Percentiles rank a stretch among this genome's conserved stretches.
Evolutionary conservation across 92 coral and sea anemone genomes (phyloP).

Genomic region (Ricordea florida): DNA sequence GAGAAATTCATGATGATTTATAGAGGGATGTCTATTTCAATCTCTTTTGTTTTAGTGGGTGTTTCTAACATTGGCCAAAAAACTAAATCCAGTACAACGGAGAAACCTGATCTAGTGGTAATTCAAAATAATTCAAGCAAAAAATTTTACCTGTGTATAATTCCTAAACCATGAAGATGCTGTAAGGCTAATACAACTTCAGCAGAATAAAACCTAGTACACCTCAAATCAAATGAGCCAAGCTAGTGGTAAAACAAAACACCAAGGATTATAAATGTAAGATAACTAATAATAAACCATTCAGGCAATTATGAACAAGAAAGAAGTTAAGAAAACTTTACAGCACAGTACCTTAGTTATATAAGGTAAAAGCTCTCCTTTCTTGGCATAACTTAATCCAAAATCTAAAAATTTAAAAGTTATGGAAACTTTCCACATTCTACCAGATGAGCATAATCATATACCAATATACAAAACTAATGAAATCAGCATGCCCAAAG

Average conservation of each 20-base stretch:
- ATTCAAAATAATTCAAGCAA: too few species aligned
- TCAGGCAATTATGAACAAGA: not conserved
- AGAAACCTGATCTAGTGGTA: too few species aligned
- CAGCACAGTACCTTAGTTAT: conserved; percentile 73
- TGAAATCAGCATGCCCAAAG: too few species aligned
- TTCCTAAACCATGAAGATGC: conserved; percentile 91
- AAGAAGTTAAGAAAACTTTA: not conserved
- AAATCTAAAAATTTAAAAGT: conserved; percentile 87
- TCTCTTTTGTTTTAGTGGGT: too few species aligned
- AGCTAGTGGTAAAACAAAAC: conserved; percentile 47
- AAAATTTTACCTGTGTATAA: conserved; percentile 93
- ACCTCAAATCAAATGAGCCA: conserved; percentile 93
- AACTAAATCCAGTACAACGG: too few species aligned
- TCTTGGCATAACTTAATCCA: conserved; percentile 95
- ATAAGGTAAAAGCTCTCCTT: conserved; percentile 94
- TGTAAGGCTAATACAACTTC: conserved; percentile 90
- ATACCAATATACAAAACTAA: too few species aligned
- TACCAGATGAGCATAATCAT: too few species aligned
- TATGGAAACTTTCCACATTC: conserved; percentile 20
- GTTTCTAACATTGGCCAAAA: too few species aligned
- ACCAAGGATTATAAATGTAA: not conserved
- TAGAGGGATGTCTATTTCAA: too few species aligned
- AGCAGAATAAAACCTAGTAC: conserved; percentile 94
- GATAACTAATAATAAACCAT: not conserved
- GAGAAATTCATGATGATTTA: too few species aligned